Percentiles rank a stretch among this genome's conserved stretches.
These are phyloP conservation scores for Drosophila prosaltans DNA, from an alignment of 1,140 invertebrate genomes.

Conservation along the genomic window DNA sequence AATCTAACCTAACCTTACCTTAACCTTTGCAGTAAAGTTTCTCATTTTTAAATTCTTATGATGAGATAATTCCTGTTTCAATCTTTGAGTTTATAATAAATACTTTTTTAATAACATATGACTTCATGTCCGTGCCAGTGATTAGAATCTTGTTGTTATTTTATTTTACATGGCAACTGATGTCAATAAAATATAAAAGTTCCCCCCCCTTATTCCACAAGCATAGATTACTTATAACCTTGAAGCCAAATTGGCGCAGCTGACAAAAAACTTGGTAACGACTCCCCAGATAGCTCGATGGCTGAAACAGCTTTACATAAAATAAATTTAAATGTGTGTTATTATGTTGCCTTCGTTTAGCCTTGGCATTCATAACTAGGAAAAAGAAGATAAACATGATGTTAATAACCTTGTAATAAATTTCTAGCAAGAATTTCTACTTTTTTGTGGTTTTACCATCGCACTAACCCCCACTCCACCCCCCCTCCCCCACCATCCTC, in stretches of 20 bases:
- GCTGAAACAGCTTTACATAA: constrained; percentile 64
- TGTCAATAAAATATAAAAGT: neutral
- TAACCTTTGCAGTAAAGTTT: neutral
- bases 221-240: constrained; percentile 38
- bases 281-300: constrained; percentile 20
- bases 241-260: constrained; percentile 58
- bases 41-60: neutral
- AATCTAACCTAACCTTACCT: neutral
- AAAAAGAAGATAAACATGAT: constrained; percentile 77
- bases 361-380: constrained; percentile 73
- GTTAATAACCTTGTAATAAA: constrained; percentile 80
- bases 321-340: constrained; percentile 79
- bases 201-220: neutral
- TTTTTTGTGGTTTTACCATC: constrained; percentile 11
- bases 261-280: constrained; percentile 38
- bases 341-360: constrained; percentile 59
- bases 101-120: constrained; percentile 49
- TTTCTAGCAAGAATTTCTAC: constrained; percentile 77
- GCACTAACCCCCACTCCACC: neutral
- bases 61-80: neutral
- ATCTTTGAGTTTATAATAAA: constrained; percentile 31
- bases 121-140: constrained; percentile 21
- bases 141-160: constrained; percentile 9
- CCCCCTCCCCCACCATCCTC: neutral
- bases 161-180: neutral